phyloP scores from a whole-genome alignment of 2,888 invertebrate species.

The Drosophila macrospina region DNA sequence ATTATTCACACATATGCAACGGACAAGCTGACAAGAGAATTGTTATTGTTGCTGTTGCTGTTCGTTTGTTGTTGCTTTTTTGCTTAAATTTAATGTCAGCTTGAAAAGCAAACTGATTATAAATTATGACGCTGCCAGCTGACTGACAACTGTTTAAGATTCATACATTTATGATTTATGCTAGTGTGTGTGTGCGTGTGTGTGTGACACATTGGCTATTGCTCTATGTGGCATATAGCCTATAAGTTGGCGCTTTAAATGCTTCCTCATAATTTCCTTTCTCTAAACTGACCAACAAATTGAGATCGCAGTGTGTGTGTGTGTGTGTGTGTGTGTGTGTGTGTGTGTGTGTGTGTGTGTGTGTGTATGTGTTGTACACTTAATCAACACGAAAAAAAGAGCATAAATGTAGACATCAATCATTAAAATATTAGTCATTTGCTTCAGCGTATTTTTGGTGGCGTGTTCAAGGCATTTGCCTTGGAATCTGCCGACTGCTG shows the following conservation, averaged over 20 bases:
- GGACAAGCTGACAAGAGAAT: conserved; percentile 58
- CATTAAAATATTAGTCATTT: conserved; percentile 68
- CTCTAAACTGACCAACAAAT: conserved; percentile 31
- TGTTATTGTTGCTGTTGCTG: conserved; percentile 46
- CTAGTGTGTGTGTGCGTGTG: conserved; percentile 28
- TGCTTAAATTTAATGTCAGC: conserved; percentile 44
- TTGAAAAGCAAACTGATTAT: conserved; percentile 77
- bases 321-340: conserved; percentile 9
- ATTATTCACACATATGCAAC: conserved; percentile 61
- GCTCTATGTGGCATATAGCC: conserved; percentile 30
- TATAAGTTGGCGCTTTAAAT: conserved; percentile 42
- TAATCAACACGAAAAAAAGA: conserved; percentile 58
- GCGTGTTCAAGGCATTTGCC: conserved; percentile 69
- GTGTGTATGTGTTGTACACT: conserved; percentile 33
- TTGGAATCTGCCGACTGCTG: conserved; percentile 45
- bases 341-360: conserved; percentile 10
- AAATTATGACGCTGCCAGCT: conserved; percentile 75
- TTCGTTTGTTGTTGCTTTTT: conserved; percentile 19
- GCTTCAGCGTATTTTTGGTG: conserved; percentile 24
- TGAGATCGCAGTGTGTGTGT: conserved; percentile 1
- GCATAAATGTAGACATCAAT: conserved; percentile 62
- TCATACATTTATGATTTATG: conserved; percentile 74
- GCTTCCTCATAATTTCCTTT: conserved; percentile 20
- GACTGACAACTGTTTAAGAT: conserved; percentile 75
- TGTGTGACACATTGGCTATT: conserved; percentile 27